Percentiles rank a stretch among this genome's conserved stretches.
These are phyloP conservation scores for Nibea albiflora DNA, from an alignment of 2,113 vertebrate species.

Conservation along the genomic window DNA sequence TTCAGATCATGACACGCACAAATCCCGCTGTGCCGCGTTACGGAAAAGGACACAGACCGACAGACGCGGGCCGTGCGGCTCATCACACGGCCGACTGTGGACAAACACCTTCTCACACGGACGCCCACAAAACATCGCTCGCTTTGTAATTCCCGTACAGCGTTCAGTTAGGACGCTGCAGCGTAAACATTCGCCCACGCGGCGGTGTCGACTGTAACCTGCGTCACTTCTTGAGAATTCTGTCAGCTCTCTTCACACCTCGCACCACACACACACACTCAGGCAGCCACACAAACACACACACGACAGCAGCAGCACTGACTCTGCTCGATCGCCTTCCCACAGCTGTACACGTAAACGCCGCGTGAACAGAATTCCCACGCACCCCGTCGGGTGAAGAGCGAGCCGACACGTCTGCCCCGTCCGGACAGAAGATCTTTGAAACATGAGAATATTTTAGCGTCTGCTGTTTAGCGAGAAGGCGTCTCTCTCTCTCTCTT, in stretches of 20 bases:
- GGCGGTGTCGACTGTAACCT: not conserved
- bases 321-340: too few relatives aligned
- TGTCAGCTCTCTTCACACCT: conserved; percentile 1
- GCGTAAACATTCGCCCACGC: not conserved
- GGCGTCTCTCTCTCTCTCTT: not conserved
- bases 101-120: not conserved
- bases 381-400: fast-evolving
- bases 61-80: not conserved
- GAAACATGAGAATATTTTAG: not conserved
- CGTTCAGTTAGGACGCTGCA: not conserved
- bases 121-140: not conserved
- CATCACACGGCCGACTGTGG: not conserved
- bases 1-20: not conserved
- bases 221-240: conserved; percentile 6
- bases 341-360: not conserved
- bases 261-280: not conserved
- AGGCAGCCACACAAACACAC: not conserved
- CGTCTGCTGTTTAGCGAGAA: not conserved
- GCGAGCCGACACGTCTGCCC: not conserved
- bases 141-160: not conserved
- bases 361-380: not conserved
- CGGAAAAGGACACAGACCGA: not conserved
- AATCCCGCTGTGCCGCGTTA: not conserved
- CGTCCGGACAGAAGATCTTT: not conserved
- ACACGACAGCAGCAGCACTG: not conserved